Evolutionary conservation across 2,888 invertebrate species (phyloP), one percentile per base, ranked within the genome.

Genomic region (Eupithecia pulchellata): DNA sequence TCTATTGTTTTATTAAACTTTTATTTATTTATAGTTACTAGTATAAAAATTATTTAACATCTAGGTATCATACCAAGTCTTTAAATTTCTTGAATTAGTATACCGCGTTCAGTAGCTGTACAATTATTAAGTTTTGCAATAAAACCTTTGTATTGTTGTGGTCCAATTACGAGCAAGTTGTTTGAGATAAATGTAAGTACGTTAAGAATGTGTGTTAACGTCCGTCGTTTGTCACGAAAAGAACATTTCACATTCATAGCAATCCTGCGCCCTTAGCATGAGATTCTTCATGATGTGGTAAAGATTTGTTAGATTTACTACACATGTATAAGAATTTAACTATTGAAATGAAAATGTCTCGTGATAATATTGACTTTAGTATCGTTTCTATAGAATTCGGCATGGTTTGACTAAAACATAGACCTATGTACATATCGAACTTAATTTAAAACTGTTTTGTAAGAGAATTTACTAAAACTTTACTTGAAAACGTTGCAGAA

Each of bases 241-340:
- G 72, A 78, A 73, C 77, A 82, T 82, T 82, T 75, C 75, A 73
- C 76, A 79, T 82, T 78, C 70, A 73, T 77, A 74, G 79, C 69
- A 78, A 76, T 74, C 75, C 62, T 34, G 61, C 13, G 34, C 34
- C n/a, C 34, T 61, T 20, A 61, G 61, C 61, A 61, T 61, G 34
- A 61, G 60, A 20, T 34, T 55, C 13, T 55, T 13, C 27, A 55
- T 17, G n/a, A 27, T 55, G 27, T 13, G 27, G 8, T 42, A n/a
- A 8, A 42, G n/a, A n/a, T n/a, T 42, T 42, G n/a, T 42, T 47
- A 47, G 47, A 11, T 47, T 11, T 4, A 20, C 20, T 52, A 25
- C 3, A 25, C 25, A 25, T 13, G 42, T 20, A 20, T 42, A 47
- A 20, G 42, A 20, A 20, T n/a, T 47, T 47, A 0, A 47, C 2